Conservation (phyloP, 1,140 invertebrate genomes). For the Batillaria attramentaria region DNA sequence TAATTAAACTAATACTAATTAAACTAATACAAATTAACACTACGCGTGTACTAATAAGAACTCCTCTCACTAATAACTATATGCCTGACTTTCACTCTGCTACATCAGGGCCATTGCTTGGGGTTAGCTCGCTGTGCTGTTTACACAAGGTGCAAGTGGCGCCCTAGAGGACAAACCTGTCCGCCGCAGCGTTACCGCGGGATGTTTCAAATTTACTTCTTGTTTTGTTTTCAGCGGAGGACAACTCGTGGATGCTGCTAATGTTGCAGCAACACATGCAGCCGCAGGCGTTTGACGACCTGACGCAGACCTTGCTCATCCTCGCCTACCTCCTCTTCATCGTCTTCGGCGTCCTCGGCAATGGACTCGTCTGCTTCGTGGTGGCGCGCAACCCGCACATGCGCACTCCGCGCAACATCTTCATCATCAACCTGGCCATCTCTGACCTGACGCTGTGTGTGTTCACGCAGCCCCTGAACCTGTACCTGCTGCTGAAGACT, state of each 20-base stretch:
- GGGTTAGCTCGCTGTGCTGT: neutral
- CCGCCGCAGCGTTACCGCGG: neutral
- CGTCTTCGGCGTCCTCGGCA: slow-evolving; percentile 83
- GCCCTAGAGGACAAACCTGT: neutral
- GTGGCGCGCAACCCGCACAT: slow-evolving; percentile 85
- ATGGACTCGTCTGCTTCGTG: slow-evolving; percentile 84
- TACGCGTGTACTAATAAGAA: too few relatives aligned
- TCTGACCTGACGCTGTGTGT: slow-evolving; percentile 88
- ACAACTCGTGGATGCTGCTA: slow-evolving; percentile 23
- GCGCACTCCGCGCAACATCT: slow-evolving; percentile 89
- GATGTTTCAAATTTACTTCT: neutral
- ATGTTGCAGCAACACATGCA: slow-evolving; percentile 33
- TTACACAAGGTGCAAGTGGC: too few relatives aligned
- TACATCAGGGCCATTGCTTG: neutral
- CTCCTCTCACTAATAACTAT: neutral
- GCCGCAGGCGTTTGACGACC: slow-evolving; percentile 44
- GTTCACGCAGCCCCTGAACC: slow-evolving; percentile 88
- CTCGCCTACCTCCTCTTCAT: slow-evolving; percentile 83
- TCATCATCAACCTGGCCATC: slow-evolving; percentile 91
- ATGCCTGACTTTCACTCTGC: neutral
- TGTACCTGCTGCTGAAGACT: slow-evolving; percentile 80
- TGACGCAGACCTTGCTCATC: slow-evolving; percentile 74
- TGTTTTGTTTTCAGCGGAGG: neutral
- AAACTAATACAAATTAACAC: too few relatives aligned
- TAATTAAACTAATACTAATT: too few relatives aligned